A percentile compares a stretch with the other conserved stretches of the same genome.
These are phyloP conservation scores for Plagiodera versicolora DNA, from an alignment of 2,888 invertebrate genomes.

Conservation along the genomic window DNA sequence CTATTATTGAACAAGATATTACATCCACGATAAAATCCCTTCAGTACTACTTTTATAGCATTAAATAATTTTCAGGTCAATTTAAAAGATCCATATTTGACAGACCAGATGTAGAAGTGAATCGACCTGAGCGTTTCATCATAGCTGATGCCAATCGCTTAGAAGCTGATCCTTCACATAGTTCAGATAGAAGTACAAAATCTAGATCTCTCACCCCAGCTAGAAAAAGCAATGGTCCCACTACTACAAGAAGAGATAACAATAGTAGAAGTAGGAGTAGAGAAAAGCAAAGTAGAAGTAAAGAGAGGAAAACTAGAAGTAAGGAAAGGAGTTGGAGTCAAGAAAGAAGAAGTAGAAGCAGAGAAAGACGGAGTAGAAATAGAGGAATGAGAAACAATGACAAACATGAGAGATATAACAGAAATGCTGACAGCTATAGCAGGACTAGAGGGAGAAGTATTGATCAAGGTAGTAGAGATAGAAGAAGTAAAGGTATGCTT, in stretches of 20 bases:
- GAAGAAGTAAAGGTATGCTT: not conserved
- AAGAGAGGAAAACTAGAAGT: not conserved
- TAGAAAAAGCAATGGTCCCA: not conserved
- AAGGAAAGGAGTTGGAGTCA: not conserved
- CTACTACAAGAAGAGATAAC: not conserved
- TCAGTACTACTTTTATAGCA: not conserved
- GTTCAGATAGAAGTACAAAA: not conserved
- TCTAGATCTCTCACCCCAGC: constrained; percentile 5
- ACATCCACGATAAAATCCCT: not conserved
- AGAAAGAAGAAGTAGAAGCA: not conserved
- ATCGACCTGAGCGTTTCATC: constrained; percentile 11
- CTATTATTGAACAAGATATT: too few species aligned
- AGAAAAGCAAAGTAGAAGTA: not conserved
- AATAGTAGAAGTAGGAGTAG: not conserved
- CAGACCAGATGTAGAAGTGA: constrained; percentile 12
- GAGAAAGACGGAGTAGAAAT: not conserved
- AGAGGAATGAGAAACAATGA: not conserved
- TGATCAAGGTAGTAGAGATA: not conserved
- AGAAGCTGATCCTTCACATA: not conserved
- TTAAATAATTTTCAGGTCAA: constrained; percentile 9
- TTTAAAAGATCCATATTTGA: constrained; percentile 7
- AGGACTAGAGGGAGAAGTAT: not conserved
- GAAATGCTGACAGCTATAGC: not conserved
- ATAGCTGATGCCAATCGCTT: constrained; percentile 9
- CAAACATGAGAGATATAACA: not conserved